Base-by-base conservation (phyloP, 2,797 vertebrate species). In the Dicrostonyx torquatus region DNA sequence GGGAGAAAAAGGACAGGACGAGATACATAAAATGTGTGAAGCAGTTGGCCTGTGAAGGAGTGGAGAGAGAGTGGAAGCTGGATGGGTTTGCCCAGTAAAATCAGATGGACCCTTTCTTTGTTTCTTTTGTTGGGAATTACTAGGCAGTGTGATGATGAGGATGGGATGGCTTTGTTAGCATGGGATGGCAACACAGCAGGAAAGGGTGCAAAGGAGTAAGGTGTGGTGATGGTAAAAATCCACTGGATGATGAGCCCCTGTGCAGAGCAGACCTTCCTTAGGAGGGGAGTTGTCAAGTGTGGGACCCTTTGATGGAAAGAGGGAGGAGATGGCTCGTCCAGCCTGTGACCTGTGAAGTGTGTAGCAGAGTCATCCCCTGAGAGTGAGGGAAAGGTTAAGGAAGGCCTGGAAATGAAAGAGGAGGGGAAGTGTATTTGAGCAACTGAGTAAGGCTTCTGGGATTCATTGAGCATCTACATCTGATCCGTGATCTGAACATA, bases 401-500 rank as follows among this genome's bases (percentile, higher is more conserved):
- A 53, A n/a, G 12, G 31, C 26, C 45, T 20, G 50, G 18, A 64
- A 64, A 58, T 73, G 10, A 73, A 43, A 86, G 9, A 40, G 13
- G 24, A 26, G 5, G 45, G 2, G 24, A 15, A 86, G 17, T 43
- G 15, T 64, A 31, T 73, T 55, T 43, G 89, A 92, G 62, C 92
- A 83, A 48, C 62, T 40, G 6, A 14, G 20, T 18, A 76, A 8
- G 17, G 40, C 37, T 43, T 87, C 34, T 62, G 93, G 53, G 4
- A n/a, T 79, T 85, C 55, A 75, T 2, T 80, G 48, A 91, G 12
- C 40, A 64, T 2, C 24, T 6, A 7, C 48, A 13, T 87, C 53
- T 72, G 50, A 50, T 73, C n/a, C 37, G 18, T 34, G 55, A 60
- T 95, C 34, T 29, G n/a, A 96, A 73, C 85, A 87, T 78, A 55